Evolutionary conservation across 1,140 invertebrate genomes (phyloP), one percentile per base, ranked within the genome.

Genomic region (Zaprionus davidi): DNA sequence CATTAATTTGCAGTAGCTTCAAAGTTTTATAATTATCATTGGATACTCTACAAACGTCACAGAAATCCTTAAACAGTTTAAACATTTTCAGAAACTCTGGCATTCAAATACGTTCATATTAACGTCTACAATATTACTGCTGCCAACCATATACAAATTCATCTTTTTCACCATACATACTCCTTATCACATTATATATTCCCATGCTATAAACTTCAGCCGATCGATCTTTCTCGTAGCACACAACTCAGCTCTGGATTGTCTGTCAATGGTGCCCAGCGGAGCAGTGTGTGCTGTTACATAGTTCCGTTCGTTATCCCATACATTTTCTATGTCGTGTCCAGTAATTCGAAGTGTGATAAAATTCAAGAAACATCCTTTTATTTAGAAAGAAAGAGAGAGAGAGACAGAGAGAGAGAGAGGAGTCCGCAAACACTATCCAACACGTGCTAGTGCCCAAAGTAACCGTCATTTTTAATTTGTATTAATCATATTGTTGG

Each of bases 291-390:
- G 12, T 31, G 15, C n/a, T 49, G 22, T 75, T 71, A 46, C 41
- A 46, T 17, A 58, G 67, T 64, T 58, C n/a, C 49, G 22, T 46
- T 57, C 5, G 28, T 59, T 38, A 55, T 24, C 64, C 31, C 55
- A 68, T 31, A 46, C 64, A 73, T 70, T 79, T 71, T 24, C 65
- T 62, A 67, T 78, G 24, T 73, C 57, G 24, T 74, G 70, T 78
- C 49, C 53, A 67, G 34, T 63, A 66, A 60, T 81, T 70, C 36
- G 20, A 66, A 67, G 59, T 55, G 77, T 56, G 56, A 65, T 51
- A 46, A 76, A 79, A 67, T 65, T 79, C 67, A 51, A 5, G 11
- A 51, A 51, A 51, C 46, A 24, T 3, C 46, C 46, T 22, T 51
- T 22, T 51, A 3, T 13, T 22, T 51, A 51, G 20, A 22, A 20